Evolutionary conservation across 2,888 invertebrate species (phyloP), one percentile per base, ranked within the genome.

Genomic region (Hesperia comma): DNA sequence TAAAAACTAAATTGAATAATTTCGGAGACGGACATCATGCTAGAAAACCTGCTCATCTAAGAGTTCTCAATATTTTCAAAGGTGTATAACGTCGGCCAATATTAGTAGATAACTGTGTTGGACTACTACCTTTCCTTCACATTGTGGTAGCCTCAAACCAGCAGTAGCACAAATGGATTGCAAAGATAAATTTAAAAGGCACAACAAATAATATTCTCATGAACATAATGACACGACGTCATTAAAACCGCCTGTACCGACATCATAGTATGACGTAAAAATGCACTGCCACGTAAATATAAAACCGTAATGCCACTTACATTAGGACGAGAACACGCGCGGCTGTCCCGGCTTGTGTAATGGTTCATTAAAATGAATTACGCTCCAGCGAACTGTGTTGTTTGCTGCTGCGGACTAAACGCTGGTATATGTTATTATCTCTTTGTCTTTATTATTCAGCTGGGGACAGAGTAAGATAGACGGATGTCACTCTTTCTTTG

Each of bases 351-450:
- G 32, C 63, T 61, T 67, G 68, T 32, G 60, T 63, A 71, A 74
- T 71, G 68, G 68, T 62, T 68, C 70, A 72, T 73, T 73, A 72
- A 74, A 70, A 70, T 73, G 70, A 71, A 68, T 68, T 63, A 73
- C 69, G 69, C 54, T 43, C 63, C 51, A 19, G 51, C 61, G 40
- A 61, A 49, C 60, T 46, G 58, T 43, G 58, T 56, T 56, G 55
- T 58, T 58, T 46, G 43, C 15, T 57, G 19, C 41, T 46, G 32
- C 58, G 32, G 37, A 37, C 58, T 46, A 58, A 58, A 58, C 58
- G 58, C 46, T 46, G 15, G 46, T 58, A 12, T 58, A 21, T 51
- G 26, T 51, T 51, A 51, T 26, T 26, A 15, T 46, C 15, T 15
- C 15, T 57, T 41, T 46, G 43, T 46, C 57, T 26, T 58, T 58